Percentiles rank a stretch among this genome's conserved stretches.
Evolutionary conservation across 2,888 invertebrate genomes (phyloP).

Genomic region (Silvanus unidentatus): DNA sequence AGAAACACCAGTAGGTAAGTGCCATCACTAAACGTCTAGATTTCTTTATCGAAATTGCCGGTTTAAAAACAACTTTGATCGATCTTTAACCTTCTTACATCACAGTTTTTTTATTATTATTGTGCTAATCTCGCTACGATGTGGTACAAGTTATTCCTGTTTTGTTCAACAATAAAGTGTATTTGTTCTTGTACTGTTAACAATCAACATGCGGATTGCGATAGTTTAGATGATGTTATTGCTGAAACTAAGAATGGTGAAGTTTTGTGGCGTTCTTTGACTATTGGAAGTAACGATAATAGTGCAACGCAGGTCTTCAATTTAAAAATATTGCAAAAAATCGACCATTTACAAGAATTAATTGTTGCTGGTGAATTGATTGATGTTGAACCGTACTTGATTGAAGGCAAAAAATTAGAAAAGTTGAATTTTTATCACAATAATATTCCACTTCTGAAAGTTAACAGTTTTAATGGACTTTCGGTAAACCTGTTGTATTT

Average conservation of each 20-base stretch:
- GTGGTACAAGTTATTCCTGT: too few relatives aligned
- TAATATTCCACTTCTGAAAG: background rate
- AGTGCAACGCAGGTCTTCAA: background rate
- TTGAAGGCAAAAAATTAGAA: background rate
- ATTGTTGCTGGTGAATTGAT: background rate
- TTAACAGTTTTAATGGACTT: background rate
- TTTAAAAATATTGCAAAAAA: background rate
- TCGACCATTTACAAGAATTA: background rate
- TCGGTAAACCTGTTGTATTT: background rate
- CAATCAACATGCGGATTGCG: too few relatives aligned
- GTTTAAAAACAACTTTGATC: too few relatives aligned
- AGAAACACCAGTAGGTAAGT: slow-evolving; percentile 79
- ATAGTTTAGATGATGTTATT: too few relatives aligned
- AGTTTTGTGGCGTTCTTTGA: background rate
- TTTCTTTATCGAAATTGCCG: too few relatives aligned
- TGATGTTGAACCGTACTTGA: background rate
- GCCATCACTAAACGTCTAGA: background rate
- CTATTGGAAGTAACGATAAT: background rate
- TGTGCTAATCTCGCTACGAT: too few relatives aligned
- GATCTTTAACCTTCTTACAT: too few relatives aligned
- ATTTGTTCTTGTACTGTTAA: too few relatives aligned
- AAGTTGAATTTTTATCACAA: background rate
- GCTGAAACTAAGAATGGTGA: too few relatives aligned
- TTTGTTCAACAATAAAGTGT: too few relatives aligned
- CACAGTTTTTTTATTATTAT: too few relatives aligned